Evolutionary conservation across 2,113 vertebrate genomes (phyloP).

Genomic region (Gadus chalcogrammus): DNA sequence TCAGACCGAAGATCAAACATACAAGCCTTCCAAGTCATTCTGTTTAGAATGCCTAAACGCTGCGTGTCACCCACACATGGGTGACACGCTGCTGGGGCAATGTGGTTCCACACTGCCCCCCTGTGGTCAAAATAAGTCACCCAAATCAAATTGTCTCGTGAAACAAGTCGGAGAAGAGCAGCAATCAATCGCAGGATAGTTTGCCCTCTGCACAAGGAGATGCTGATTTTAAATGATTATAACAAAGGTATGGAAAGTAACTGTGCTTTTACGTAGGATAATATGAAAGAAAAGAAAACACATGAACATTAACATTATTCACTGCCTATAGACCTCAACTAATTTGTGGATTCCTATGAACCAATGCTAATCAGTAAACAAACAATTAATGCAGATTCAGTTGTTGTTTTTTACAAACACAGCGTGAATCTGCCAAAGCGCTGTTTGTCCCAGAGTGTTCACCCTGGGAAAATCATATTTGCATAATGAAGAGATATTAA

Average conservation of each 20-base stretch:
- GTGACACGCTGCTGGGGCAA: slow-evolving; percentile 29
- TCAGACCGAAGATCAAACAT: slow-evolving; percentile 27
- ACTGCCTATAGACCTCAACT: neutral
- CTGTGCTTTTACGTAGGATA: neutral
- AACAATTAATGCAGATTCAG: neutral
- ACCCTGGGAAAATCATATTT: slow-evolving; percentile 29
- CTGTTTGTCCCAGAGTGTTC: slow-evolving; percentile 17
- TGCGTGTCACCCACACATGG: slow-evolving; percentile 11
- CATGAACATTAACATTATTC: neutral
- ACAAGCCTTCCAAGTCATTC: slow-evolving; percentile 23
- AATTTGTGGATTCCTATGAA: neutral
- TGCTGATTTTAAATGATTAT: no score
- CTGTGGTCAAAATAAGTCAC: slow-evolving; percentile 47
- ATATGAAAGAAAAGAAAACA: neutral
- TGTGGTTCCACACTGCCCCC: slow-evolving; percentile 70
- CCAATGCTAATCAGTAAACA: neutral
- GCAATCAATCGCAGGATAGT: neutral
- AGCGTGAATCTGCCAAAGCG: neutral
- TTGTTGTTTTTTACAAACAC: neutral
- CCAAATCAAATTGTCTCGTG: slow-evolving; percentile 2
- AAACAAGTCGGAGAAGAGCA: neutral
- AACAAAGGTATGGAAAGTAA: no score
- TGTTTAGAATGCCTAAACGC: slow-evolving; percentile 17
- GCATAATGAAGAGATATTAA: slow-evolving; percentile 38
- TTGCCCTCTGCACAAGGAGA: neutral